Evolutionary conservation across 2,113 vertebrate genomes (phyloP).

Genomic region (Melanocharis versteri): DNA sequence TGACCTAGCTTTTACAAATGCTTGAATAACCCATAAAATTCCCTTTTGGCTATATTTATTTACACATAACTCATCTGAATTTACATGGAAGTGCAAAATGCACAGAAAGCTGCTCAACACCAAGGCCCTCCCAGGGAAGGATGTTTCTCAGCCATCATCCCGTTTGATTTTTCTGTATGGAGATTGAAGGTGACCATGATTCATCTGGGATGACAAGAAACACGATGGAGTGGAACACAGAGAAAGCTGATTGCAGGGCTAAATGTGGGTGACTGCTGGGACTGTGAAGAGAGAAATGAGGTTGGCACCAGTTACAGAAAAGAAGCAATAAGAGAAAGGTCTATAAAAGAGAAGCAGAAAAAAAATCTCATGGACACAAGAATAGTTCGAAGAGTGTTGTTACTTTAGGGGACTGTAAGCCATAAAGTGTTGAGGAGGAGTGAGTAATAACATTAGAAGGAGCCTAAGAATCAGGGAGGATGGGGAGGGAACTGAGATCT

Average conservation of each 20-base stretch:
- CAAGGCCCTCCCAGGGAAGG: not conserved
- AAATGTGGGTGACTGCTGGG: not conserved
- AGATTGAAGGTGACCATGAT: not conserved
- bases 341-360: not conserved
- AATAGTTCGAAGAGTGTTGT: not conserved
- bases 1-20: not conserved
- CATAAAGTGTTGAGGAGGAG: not conserved
- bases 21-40: not conserved
- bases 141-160: not conserved
- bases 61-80: not conserved
- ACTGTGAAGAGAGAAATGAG: not conserved
- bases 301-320: not conserved
- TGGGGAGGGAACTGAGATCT: not conserved
- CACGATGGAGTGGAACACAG: rapidly evolving
- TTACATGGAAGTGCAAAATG: not conserved
- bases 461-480: not conserved
- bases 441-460: not conserved
- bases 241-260: not conserved
- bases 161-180: not conserved
- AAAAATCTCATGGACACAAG: rapidly evolving
- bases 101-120: not conserved
- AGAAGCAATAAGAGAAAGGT: not conserved
- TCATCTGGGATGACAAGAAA: not conserved
- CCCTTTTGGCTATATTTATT: not conserved
- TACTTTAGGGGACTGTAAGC: not conserved